These are phyloP conservation scores for Glyphotaelius pellucidus DNA, from an alignment of 2,888 invertebrate species.

Conservation along the genomic window DNA sequence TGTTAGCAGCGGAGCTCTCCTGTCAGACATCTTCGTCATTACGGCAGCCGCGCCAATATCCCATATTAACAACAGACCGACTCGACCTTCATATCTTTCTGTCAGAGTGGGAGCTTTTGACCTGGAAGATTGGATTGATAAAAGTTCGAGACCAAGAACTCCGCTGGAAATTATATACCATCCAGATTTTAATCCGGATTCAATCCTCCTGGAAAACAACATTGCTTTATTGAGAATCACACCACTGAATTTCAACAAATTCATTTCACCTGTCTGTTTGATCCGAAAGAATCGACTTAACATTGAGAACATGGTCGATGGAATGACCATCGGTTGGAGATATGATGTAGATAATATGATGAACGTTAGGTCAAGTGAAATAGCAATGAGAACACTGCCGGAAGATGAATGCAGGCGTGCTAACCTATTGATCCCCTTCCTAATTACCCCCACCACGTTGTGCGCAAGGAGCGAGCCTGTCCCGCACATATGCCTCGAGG, in stretches of 20 bases:
- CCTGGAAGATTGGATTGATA: constrained; percentile 64
- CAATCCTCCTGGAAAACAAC: constrained; percentile 66
- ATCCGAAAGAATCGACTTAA: neutral
- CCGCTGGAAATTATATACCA: constrained; percentile 66
- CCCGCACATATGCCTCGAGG: constrained; percentile 73
- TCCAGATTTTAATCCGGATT: constrained; percentile 47
- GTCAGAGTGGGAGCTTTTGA: constrained; percentile 67
- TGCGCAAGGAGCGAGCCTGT: constrained; percentile 71
- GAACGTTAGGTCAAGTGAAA: neutral
- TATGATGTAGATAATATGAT: neutral
- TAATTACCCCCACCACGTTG: constrained; percentile 69
- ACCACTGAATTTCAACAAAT: neutral
- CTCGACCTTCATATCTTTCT: constrained; percentile 65
- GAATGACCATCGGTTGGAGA: neutral
- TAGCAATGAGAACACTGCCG: neutral
- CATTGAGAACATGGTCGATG: neutral
- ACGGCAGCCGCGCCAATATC: constrained; percentile 55
- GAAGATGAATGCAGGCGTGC: neutral
- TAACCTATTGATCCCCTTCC: neutral
- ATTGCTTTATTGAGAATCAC: constrained; percentile 68
- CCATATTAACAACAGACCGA: constrained; percentile 50
- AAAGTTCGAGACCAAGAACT: constrained; percentile 59
- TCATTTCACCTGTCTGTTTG: constrained; percentile 38
- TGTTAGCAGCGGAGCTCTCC: constrained; percentile 70
- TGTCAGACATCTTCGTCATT: constrained; percentile 70